Conservation (phyloP, 2,888 invertebrate genomes). For the Campoplex capitator region DNA sequence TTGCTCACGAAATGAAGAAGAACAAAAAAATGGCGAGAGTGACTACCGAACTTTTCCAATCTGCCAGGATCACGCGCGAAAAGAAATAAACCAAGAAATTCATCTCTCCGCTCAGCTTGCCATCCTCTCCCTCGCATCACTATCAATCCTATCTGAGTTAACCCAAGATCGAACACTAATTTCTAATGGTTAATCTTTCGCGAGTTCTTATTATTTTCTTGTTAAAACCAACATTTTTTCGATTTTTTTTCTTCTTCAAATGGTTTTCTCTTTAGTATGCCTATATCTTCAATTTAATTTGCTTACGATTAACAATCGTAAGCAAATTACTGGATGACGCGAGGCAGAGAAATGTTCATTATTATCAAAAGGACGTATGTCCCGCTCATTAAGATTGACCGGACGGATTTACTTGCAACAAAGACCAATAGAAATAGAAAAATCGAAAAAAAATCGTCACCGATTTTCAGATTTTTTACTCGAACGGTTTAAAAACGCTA, state of each 20-base stretch:
- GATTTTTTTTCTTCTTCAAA: background rate
- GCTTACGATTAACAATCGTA: background rate
- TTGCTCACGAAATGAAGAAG: conserved; percentile 48
- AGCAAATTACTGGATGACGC: too few relatives aligned
- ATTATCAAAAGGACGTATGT: too few relatives aligned
- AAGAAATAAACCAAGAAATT: conserved; percentile 77
- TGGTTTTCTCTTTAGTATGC: background rate
- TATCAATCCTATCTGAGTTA: conserved; percentile 60
- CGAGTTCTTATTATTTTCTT: background rate
- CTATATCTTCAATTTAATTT: background rate
- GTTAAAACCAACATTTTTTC: background rate
- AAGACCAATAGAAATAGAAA: too few relatives aligned
- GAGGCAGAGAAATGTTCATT: too few relatives aligned
- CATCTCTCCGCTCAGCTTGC: conserved; percentile 18
- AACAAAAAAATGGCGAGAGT: conserved; percentile 22
- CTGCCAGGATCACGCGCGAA: conserved; percentile 76
- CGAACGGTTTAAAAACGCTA: too few relatives aligned
- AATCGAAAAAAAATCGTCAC: too few relatives aligned
- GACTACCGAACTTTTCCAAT: conserved; percentile 78
- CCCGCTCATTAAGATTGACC: too few relatives aligned
- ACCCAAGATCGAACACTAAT: conserved; percentile 59
- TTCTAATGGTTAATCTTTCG: conserved; percentile 57
- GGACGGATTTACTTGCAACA: too few relatives aligned
- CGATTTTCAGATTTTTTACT: too few relatives aligned
- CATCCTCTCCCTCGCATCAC: conserved; percentile 1